A percentile compares a stretch with the other conserved stretches of the same genome.
Evolutionary conservation across 1,140 invertebrate species (phyloP).

Genomic region (Brachionus calyciflorus): DNA sequence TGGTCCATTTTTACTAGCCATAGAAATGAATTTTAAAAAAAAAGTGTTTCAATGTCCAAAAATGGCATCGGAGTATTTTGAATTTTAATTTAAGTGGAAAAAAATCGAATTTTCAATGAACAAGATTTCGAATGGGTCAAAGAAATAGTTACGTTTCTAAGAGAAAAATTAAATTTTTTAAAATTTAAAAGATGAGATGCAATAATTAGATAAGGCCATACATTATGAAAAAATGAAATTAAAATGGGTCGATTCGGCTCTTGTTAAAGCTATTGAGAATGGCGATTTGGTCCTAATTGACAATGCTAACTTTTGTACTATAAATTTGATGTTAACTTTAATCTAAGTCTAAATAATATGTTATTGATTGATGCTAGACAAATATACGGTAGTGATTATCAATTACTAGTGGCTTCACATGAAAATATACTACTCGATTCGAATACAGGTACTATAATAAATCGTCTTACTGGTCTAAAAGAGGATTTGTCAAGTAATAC

Average conservation of each 20-base stretch:
- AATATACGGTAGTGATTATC: conserved; percentile 89
- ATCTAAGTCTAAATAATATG: conserved; percentile 81
- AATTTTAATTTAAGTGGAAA: no score
- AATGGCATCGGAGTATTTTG: no score
- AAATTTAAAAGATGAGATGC: neutral
- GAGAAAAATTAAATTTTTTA: neutral
- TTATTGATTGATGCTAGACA: conserved; percentile 88
- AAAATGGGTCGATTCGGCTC: conserved; percentile 92
- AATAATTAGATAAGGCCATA: neutral
- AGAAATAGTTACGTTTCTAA: no score
- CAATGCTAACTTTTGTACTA: conserved; percentile 91
- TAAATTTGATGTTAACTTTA: conserved; percentile 20
- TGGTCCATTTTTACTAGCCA: conserved; percentile 88
- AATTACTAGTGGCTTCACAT: conserved; percentile 85
- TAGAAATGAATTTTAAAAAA: no score
- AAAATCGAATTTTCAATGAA: no score
- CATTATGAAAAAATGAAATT: conserved; percentile 63
- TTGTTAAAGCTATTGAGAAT: conserved; percentile 79
- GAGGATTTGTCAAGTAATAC: neutral
- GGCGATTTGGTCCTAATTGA: conserved; percentile 90
- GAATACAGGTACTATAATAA: conserved; percentile 41
- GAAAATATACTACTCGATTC: conserved; percentile 75
- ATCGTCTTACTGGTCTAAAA: neutral
- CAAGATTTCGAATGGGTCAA: no score
- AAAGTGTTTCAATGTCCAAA: no score